Base-by-base conservation (phyloP, 2,888 invertebrate species). In the Corbicula japonica region DNA sequence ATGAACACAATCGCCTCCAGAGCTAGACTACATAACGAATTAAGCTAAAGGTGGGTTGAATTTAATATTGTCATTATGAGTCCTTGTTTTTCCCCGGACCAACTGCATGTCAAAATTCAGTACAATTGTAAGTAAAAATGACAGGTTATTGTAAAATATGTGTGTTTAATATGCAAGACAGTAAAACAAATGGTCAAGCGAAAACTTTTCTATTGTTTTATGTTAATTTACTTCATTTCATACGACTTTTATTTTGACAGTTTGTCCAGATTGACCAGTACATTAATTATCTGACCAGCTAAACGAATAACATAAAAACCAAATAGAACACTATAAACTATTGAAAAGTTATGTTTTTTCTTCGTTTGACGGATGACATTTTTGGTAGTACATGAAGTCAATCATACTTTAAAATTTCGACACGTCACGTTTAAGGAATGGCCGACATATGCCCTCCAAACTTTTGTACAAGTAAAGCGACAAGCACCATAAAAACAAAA, bases 261-360 rank as follows among this genome's bases (percentile, higher is more conserved):
- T 34, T 18, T 71, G 71, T 71, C 71, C 60, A 62, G 32, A 34
- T n/a, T 71, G 71, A 52, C 62, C 71, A 65, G 52, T 32, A 23
- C 52, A 65, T 65, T 65, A 52, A 65, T 65, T 65, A 65, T 65
- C 52, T 65, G 65, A 65, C 52, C 65, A 21, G 18, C 26, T 50
- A 30, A 32, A 71, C 32, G 62, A 71, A 62, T 50, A 38, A 71
- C 71, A 71, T 71, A 71, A 71, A 50, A 50, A 48, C 50, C 61
- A 61, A 71, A 41, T 58, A 62, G 41, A 50, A 30, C 38, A 32
- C 41, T 26, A 50, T 71, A 71, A 71, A 71, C 35, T 44, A 71
- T 71, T 71, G 62, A 60, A 71, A 71, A 71, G 71, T 71, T 62
- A 71, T 71, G 71, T 71, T 71, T 71, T 48, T 61, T 52, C 50